Evolutionary conservation across 2,113 vertebrate species (phyloP).

Genomic region (Lathamus discolor): DNA sequence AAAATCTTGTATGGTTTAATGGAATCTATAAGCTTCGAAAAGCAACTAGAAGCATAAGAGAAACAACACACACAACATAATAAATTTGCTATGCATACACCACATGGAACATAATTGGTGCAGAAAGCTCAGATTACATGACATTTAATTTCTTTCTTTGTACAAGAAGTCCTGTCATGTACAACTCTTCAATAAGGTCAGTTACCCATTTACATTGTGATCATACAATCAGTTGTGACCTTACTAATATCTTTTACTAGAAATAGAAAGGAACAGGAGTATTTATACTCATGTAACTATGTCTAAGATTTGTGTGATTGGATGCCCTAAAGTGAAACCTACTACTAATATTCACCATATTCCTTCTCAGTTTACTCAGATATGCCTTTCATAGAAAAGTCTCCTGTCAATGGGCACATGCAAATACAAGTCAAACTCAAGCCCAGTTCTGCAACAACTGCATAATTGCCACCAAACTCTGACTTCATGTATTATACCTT

Average conservation of each 20-base stretch:
- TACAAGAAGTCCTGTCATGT: neutral
- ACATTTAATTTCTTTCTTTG: neutral
- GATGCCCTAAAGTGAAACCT: neutral
- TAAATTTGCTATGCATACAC: neutral
- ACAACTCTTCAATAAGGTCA: neutral
- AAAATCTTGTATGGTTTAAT: neutral
- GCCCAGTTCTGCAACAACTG: neutral
- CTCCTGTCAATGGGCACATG: fast-evolving
- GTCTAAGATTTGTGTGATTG: fast-evolving
- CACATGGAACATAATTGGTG: neutral
- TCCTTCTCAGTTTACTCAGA: neutral
- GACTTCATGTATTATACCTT: neutral
- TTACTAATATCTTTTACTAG: neutral
- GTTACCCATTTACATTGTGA: neutral
- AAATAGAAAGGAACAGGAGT: neutral
- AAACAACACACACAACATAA: neutral
- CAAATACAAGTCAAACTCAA: neutral
- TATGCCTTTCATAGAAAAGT: neutral
- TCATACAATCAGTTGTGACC: neutral
- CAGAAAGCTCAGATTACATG: neutral
- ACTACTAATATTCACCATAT: fast-evolving
- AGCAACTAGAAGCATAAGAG: neutral
- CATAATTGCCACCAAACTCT: neutral
- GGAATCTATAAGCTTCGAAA: neutral
- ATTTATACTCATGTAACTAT: neutral